Conservation (phyloP, 2,113 vertebrate species). For the Oplegnathus fasciatus region DNA sequence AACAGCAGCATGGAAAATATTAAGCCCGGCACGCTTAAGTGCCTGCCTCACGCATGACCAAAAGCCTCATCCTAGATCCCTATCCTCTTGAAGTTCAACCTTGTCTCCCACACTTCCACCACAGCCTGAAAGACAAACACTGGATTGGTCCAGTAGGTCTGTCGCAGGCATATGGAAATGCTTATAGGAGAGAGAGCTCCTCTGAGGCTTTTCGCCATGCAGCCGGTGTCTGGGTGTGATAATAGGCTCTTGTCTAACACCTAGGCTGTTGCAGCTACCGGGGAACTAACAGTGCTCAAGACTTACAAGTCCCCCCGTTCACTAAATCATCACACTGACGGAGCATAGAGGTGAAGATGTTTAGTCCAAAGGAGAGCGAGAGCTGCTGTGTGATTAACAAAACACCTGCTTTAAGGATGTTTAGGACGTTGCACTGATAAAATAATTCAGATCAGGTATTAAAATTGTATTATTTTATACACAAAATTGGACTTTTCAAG, state of each 20-base stretch:
- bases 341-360: slow-evolving; percentile 52
- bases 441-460: neutral
- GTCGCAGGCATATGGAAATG: slow-evolving; percentile 82
- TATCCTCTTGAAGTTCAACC: slow-evolving; percentile 66
- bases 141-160: slow-evolving; percentile 66
- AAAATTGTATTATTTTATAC: neutral
- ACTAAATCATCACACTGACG: slow-evolving; percentile 52
- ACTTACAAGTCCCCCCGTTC: slow-evolving; percentile 34
- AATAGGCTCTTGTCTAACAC: slow-evolving; percentile 81
- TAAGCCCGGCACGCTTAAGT: slow-evolving; percentile 49
- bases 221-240: slow-evolving; percentile 79
- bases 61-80: slow-evolving; percentile 58
- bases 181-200: slow-evolving; percentile 78
- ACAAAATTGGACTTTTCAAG: neutral
- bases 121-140: slow-evolving; percentile 81
- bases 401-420: slow-evolving; percentile 50
- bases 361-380: slow-evolving; percentile 5
- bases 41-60: slow-evolving; percentile 55
- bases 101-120: slow-evolving; percentile 75
- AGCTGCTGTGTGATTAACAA: slow-evolving; percentile 15
- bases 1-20: slow-evolving; percentile 69
- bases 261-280: slow-evolving; percentile 68
- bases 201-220: slow-evolving; percentile 62
- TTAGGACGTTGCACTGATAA: neutral
- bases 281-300: slow-evolving; percentile 55